phyloP scores from a whole-genome alignment of 2,888 invertebrate species.

The Ashinkailepas kermadecensis region DNA sequence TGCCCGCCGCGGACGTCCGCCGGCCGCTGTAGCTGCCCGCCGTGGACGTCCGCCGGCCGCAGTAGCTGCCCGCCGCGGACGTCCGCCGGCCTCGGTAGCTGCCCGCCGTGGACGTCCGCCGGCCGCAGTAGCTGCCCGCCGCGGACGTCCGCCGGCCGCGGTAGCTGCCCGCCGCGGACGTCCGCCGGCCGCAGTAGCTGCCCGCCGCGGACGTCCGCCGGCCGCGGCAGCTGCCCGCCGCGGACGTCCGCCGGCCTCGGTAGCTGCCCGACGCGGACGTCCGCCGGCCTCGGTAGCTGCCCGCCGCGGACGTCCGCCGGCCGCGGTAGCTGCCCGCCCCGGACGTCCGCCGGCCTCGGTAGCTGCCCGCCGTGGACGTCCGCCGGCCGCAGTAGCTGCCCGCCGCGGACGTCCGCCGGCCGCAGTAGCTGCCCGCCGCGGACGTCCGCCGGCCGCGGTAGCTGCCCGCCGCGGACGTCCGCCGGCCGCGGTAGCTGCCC shows the following conservation, averaged over 20 bases:
- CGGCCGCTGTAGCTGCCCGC: not conserved
- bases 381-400: too few relatives aligned
- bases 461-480: too few relatives aligned
- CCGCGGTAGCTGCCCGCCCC: too few relatives aligned
- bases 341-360: not conserved
- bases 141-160: not conserved
- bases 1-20: too few relatives aligned
- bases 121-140: too few relatives aligned
- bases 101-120: not conserved
- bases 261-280: too few relatives aligned
- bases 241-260: not conserved
- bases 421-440: not conserved
- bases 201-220: too few relatives aligned
- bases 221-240: not conserved
- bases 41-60: not conserved
- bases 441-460: not conserved
- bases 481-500: not conserved
- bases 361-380: not conserved
- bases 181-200: too few relatives aligned
- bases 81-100: not conserved
- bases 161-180: not conserved
- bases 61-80: too few relatives aligned
- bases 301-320: not conserved
- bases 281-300: not conserved
- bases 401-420: too few relatives aligned